Percentiles rank a stretch among this genome's conserved stretches.
phyloP scores from a whole-genome alignment of 2,888 invertebrate genomes.

The Plebejus anna region DNA sequence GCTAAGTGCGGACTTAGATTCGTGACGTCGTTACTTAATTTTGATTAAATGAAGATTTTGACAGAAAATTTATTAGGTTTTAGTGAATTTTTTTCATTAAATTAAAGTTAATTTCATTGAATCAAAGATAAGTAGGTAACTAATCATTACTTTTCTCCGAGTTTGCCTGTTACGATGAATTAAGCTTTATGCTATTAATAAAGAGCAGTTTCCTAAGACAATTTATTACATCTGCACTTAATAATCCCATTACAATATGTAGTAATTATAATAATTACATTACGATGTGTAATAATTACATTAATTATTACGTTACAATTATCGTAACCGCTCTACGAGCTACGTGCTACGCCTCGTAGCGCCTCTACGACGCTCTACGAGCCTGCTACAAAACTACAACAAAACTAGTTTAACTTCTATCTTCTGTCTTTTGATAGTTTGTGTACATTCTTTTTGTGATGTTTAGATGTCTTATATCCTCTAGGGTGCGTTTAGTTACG shows the following conservation, averaged over 20 bases:
- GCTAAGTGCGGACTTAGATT: too few species aligned
- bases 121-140: too few species aligned
- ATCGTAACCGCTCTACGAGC: not conserved
- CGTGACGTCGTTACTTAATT: too few species aligned
- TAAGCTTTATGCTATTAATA: not conserved
- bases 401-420: not conserved
- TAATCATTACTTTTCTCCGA: not conserved
- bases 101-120: too few species aligned
- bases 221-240: not conserved
- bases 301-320: not conserved
- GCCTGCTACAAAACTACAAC: not conserved
- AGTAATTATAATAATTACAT: not conserved
- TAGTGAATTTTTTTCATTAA: too few species aligned
- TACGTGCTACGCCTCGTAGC: conserved; percentile 18
- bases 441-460: not conserved
- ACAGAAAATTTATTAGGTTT: too few species aligned
- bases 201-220: not conserved
- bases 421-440: not conserved
- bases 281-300: not conserved
- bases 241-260: not conserved
- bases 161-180: not conserved
- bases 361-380: conserved; percentile 18
- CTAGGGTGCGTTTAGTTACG: not conserved
- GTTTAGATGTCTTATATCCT: not conserved
- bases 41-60: too few species aligned